These are phyloP conservation scores for Morone saxatilis DNA, from an alignment of 2,113 vertebrate genomes.

Conservation along the genomic window DNA sequence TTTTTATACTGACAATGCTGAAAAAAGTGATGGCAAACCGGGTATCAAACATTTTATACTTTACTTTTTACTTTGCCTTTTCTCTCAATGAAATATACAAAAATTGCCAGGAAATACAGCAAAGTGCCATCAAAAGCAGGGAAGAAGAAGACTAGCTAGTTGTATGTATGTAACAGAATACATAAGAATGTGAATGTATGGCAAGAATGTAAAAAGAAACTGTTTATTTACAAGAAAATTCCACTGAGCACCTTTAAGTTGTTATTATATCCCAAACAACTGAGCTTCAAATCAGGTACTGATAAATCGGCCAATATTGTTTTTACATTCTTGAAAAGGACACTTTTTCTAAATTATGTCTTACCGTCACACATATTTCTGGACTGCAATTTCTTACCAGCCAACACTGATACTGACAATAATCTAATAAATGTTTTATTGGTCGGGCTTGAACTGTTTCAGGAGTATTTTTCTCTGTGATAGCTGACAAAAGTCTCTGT, in stretches of 20 bases:
- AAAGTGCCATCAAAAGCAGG: no score
- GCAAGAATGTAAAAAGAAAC: no score
- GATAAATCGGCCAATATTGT: background rate
- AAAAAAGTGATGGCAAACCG: background rate
- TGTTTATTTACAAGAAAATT: no score
- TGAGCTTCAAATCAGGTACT: background rate
- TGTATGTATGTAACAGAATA: no score
- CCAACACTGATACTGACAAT: background rate
- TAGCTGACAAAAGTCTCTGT: background rate
- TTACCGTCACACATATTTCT: no score
- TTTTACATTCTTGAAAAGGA: no score
- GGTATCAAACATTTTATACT: background rate
- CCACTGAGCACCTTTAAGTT: background rate
- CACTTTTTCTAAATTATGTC: no score
- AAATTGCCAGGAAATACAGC: background rate
- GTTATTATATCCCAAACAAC: background rate
- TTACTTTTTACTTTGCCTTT: background rate
- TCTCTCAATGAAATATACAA: background rate
- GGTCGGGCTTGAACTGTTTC: background rate
- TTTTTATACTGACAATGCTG: constrained; percentile 5
- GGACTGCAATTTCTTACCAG: no score
- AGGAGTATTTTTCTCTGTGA: no score
- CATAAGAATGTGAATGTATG: no score
- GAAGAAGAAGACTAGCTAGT: no score
- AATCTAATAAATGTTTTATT: background rate